phyloP scores from a whole-genome alignment of 2,113 vertebrate species.

The Apodemus sylvaticus region DNA sequence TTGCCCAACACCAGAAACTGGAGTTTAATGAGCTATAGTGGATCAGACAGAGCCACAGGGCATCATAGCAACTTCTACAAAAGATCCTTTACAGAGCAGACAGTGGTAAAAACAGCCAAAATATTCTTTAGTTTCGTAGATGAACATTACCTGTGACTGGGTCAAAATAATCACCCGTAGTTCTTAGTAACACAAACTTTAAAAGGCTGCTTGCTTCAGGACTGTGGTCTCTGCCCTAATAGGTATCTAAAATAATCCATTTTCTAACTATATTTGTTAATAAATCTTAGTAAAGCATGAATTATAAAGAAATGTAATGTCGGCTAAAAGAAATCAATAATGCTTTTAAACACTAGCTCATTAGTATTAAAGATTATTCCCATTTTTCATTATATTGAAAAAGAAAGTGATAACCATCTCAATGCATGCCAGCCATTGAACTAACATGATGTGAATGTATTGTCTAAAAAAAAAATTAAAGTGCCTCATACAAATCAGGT shows the following conservation, averaged over 20 bases:
- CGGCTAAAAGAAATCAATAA: conserved; percentile 75
- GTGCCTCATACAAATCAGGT: conserved; percentile 6
- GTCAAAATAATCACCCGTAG: background rate
- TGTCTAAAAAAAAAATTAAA: conserved; percentile 62
- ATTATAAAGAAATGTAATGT: conserved; percentile 73
- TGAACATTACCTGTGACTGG: background rate
- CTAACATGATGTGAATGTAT: conserved; percentile 48
- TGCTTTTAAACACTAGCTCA: conserved; percentile 75
- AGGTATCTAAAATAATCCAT: conserved; percentile 61
- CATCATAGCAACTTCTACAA: background rate
- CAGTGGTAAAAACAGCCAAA: background rate
- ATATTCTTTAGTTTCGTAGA: background rate
- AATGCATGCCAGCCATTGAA: conserved; percentile 39
- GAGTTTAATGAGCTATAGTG: accelerated
- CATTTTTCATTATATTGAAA: conserved; percentile 72
- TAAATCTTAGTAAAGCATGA: conserved; percentile 77
- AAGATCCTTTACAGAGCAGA: background rate
- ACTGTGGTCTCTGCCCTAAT: background rate
- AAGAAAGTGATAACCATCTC: conserved; percentile 67
- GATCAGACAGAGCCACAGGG: background rate
- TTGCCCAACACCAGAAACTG: accelerated
- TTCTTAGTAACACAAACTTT: background rate
- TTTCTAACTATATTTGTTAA: conserved; percentile 66
- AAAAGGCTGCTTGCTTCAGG: background rate
- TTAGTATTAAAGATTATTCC: conserved; percentile 75